A percentile compares a stretch with the other conserved stretches of the same genome.
phyloP scores from a whole-genome alignment of 2,797 vertebrate genomes.

The Scolopax rusticola region DNA sequence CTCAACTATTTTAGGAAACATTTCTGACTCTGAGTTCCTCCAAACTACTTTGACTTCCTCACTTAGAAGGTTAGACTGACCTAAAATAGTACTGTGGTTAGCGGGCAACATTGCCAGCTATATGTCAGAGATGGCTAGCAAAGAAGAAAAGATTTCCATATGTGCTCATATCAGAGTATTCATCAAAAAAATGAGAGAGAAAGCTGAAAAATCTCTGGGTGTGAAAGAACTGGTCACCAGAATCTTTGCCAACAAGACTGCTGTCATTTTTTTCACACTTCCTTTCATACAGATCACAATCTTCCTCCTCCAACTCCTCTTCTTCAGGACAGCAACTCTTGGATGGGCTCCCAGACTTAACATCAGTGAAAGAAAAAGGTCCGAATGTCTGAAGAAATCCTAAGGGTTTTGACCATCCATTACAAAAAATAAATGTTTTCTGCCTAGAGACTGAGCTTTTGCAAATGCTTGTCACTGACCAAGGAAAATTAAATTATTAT shows the following conservation, averaged over 20 bases:
- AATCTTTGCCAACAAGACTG: neutral
- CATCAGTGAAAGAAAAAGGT: neutral
- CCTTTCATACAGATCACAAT: neutral
- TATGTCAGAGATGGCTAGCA: neutral
- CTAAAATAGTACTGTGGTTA: neutral
- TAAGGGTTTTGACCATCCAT: neutral
- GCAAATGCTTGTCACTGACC: neutral
- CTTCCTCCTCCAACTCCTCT: slow-evolving; percentile 21
- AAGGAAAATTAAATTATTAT: neutral
- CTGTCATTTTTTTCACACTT: slow-evolving; percentile 38
- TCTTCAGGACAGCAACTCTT: slow-evolving; percentile 14
- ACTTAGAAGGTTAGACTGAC: neutral
- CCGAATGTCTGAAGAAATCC: neutral
- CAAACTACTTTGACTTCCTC: neutral
- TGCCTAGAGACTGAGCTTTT: neutral
- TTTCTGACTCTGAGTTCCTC: neutral
- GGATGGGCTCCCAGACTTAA: slow-evolving; percentile 4
- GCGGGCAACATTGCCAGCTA: neutral
- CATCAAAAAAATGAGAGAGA: too few relatives aligned
- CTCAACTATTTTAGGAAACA: neutral
- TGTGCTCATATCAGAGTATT: neutral
- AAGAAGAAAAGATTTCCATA: neutral
- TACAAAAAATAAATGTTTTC: slow-evolving; percentile 1
- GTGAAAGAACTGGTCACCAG: slow-evolving; percentile 11
- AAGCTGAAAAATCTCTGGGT: neutral